Conservation (phyloP, 2,797 vertebrate species). For the Gymnothorax javanicus region DNA sequence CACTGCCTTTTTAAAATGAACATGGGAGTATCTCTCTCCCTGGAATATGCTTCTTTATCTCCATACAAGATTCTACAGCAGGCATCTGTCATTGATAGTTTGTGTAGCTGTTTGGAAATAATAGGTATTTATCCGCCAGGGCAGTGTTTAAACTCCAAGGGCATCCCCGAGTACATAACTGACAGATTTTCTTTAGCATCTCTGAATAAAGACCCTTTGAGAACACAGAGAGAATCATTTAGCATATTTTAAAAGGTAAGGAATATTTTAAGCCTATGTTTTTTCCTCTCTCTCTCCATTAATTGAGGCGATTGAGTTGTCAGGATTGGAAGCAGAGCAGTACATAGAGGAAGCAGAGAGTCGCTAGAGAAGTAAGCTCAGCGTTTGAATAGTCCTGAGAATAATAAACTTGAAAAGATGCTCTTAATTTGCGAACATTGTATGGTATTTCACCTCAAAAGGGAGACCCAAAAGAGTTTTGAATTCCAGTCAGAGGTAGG, state of each 20-base stretch:
- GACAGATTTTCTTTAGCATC: conserved; percentile 15
- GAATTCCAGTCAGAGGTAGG: conserved; percentile 74
- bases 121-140: conserved; percentile 23
- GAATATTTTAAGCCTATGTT: conserved; percentile 10
- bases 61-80: background rate
- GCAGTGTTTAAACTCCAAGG: conserved; percentile 10
- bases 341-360: conserved; percentile 15
- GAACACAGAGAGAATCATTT: conserved; percentile 23
- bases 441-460: conserved; percentile 61
- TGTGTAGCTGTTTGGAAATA: conserved; percentile 19
- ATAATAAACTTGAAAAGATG: conserved; percentile 57
- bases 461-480: conserved; percentile 65
- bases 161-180: conserved; percentile 15
- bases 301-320: conserved; percentile 47
- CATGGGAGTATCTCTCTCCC: conserved; percentile 4
- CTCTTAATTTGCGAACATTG: conserved; percentile 58
- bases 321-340: conserved; percentile 32
- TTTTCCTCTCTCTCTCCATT: background rate
- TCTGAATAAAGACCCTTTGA: conserved; percentile 19
- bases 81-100: conserved; percentile 18
- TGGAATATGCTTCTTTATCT: background rate
- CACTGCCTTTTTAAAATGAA: conserved; percentile 7
- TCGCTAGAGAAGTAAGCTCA: conserved; percentile 35
- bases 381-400: conserved; percentile 46
- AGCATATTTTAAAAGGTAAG: conserved; percentile 31